Evolutionary conservation across 2,888 invertebrate species (phyloP).

Genomic region (Tridacna crocea): DNA sequence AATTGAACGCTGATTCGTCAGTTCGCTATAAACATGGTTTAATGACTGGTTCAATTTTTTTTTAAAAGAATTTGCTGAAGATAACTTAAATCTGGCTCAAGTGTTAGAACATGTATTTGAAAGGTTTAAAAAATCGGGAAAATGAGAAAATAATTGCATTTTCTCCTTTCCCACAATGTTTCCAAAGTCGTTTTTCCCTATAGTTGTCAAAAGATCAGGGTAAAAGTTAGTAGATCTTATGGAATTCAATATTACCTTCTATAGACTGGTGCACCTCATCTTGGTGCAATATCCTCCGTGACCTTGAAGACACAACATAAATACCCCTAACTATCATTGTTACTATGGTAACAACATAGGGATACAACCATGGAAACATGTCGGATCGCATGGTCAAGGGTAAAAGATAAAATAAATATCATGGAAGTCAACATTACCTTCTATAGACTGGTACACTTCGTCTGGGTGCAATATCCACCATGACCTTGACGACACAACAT

Average conservation of each 20-base stretch:
- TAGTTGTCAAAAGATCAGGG: too few relatives aligned
- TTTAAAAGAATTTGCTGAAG: too few relatives aligned
- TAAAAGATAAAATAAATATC: too few relatives aligned
- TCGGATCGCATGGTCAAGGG: neutral
- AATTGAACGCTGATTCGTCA: too few relatives aligned
- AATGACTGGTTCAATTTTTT: too few relatives aligned
- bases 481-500: constrained; percentile 30
- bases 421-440: constrained; percentile 26
- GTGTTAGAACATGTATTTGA: too few relatives aligned
- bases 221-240: too few relatives aligned
- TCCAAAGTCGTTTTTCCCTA: too few relatives aligned
- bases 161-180: neutral
- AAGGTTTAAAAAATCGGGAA: neutral
- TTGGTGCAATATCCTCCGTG: constrained; percentile 47
- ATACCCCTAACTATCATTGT: constrained; percentile 61
- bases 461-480: constrained; percentile 52
- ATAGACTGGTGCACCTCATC: constrained; percentile 47
- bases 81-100: too few relatives aligned
- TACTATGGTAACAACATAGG: constrained; percentile 65
- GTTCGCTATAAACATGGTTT: too few relatives aligned
- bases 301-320: constrained; percentile 34
- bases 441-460: constrained; percentile 44
- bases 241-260: too few relatives aligned
- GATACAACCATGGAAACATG: constrained; percentile 57
- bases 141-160: neutral